Evolutionary conservation across 2,888 invertebrate species (phyloP).

Genomic region (Rhorus exstirpatorius): DNA sequence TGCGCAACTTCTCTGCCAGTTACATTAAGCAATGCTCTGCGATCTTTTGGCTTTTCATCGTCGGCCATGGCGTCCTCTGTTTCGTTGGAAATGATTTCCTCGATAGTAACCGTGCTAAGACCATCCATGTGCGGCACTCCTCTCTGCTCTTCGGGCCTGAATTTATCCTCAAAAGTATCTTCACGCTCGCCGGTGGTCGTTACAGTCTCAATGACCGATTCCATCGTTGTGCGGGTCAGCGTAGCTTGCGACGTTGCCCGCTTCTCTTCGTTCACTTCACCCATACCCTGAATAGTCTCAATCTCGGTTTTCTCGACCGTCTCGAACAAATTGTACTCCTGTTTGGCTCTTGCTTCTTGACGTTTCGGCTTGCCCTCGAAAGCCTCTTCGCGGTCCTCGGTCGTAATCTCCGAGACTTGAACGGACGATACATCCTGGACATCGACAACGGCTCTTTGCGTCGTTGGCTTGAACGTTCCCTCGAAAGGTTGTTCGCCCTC

Average conservation of each 20-base stretch:
- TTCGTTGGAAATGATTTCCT: slow-evolving; percentile 80
- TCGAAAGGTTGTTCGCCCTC: slow-evolving; percentile 85
- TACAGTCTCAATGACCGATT: slow-evolving; percentile 78
- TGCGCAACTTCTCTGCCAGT: slow-evolving; percentile 83
- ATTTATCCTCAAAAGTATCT: slow-evolving; percentile 78
- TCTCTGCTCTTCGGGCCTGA: slow-evolving; percentile 78
- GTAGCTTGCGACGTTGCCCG: slow-evolving; percentile 76
- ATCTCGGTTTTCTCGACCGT: slow-evolving; percentile 76
- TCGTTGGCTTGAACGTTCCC: slow-evolving; percentile 82
- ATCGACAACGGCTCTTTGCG: slow-evolving; percentile 85
- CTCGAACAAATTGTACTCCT: slow-evolving; percentile 77
- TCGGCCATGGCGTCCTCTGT: slow-evolving; percentile 73
- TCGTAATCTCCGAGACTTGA: slow-evolving; percentile 82
- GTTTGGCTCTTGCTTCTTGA: slow-evolving; percentile 62
- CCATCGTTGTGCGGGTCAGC: slow-evolving; percentile 75
- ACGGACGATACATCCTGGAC: slow-evolving; percentile 85
- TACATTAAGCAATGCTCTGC: slow-evolving; percentile 79
- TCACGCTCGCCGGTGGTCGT: slow-evolving; percentile 85
- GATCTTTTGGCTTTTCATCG: slow-evolving; percentile 77
- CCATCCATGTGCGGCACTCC: slow-evolving; percentile 78
- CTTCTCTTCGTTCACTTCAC: slow-evolving; percentile 76
- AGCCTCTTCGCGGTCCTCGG: slow-evolving; percentile 83
- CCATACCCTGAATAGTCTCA: slow-evolving; percentile 78
- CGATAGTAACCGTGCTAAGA: slow-evolving; percentile 76
- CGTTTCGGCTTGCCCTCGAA: slow-evolving; percentile 71